Percentiles rank a stretch among this genome's conserved stretches.
phyloP scores from a whole-genome alignment of 2,888 invertebrate genomes.

The Pyralis farinalis region DNA sequence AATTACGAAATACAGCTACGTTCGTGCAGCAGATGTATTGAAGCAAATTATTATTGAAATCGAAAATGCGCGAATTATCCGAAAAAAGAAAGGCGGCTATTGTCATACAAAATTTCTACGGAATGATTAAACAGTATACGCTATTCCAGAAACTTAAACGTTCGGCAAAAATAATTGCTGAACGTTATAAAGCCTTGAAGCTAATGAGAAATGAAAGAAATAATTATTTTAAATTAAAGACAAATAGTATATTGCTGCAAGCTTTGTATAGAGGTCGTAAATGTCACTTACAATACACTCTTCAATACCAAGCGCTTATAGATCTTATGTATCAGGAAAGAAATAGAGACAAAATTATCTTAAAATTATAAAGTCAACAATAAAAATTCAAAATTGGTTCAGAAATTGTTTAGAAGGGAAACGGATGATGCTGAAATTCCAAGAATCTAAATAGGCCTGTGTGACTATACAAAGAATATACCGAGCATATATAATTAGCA shows the following conservation, averaged over 20 bases:
- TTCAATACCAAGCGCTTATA: slow-evolving; percentile 59
- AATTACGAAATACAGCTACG: slow-evolving; percentile 37
- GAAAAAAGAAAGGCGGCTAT: slow-evolving; percentile 35
- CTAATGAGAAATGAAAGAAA: slow-evolving; percentile 42
- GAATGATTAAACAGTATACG: slow-evolving; percentile 33
- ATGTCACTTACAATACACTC: slow-evolving; percentile 46
- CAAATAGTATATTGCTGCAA: slow-evolving; percentile 60
- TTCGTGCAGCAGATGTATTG: slow-evolving; percentile 60
- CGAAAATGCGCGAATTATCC: slow-evolving; percentile 37
- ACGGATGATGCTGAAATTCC: slow-evolving; percentile 37
- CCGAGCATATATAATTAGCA: slow-evolving; percentile 46
- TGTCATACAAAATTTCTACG: slow-evolving; percentile 57
- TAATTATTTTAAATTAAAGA: slow-evolving; percentile 40
- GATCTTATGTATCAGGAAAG: slow-evolving; percentile 45
- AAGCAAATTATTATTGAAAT: slow-evolving; percentile 54
- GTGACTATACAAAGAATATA: slow-evolving; percentile 66
- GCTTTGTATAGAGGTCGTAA: slow-evolving; percentile 57
- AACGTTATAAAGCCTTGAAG: slow-evolving; percentile 35
- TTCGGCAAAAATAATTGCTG: slow-evolving; percentile 34
- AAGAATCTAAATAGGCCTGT: slow-evolving; percentile 47
- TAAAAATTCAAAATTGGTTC: slow-evolving; percentile 71
- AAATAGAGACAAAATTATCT: slow-evolving; percentile 41
- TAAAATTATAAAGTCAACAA: slow-evolving; percentile 42
- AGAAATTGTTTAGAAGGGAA: slow-evolving; percentile 41
- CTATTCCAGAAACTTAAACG: slow-evolving; percentile 29